phyloP scores from a whole-genome alignment of 2,113 vertebrate species.

The Podilymbus podiceps region DNA sequence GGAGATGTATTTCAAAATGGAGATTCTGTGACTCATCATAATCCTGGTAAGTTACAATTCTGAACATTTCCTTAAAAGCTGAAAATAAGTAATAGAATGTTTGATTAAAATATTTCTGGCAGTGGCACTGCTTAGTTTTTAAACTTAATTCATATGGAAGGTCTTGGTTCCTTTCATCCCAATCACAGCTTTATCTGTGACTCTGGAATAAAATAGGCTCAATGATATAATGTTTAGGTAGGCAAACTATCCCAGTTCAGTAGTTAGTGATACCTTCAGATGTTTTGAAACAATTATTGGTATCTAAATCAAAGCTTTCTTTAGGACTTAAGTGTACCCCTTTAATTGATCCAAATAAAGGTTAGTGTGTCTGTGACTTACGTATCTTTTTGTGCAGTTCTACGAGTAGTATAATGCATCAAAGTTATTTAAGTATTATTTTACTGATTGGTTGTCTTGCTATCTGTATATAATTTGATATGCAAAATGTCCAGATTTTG shows the following conservation, averaged over 20 bases:
- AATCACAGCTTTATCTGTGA: neutral
- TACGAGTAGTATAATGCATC: neutral
- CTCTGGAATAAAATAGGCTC: neutral
- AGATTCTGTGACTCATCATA: slow-evolving; percentile 88
- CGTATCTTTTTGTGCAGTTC: neutral
- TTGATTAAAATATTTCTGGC: neutral
- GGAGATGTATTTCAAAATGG: slow-evolving; percentile 93
- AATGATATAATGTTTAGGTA: neutral
- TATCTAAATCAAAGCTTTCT: neutral
- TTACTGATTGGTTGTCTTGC: neutral
- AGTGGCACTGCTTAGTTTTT: neutral
- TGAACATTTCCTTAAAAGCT: neutral
- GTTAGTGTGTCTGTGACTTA: neutral
- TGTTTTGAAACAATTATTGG: neutral
- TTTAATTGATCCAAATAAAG: neutral
- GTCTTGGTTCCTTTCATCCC: neutral
- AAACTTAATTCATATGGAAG: neutral
- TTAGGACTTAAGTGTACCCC: neutral
- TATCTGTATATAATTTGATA: neutral
- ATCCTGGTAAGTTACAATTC: slow-evolving; percentile 80
- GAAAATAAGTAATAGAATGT: neutral
- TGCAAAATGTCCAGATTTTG: neutral
- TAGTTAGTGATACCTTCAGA: neutral
- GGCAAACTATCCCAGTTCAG: neutral
- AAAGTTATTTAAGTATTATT: neutral